phyloP scores from a whole-genome alignment of 2,113 vertebrate genomes.

The Pedionomus torquatus region DNA sequence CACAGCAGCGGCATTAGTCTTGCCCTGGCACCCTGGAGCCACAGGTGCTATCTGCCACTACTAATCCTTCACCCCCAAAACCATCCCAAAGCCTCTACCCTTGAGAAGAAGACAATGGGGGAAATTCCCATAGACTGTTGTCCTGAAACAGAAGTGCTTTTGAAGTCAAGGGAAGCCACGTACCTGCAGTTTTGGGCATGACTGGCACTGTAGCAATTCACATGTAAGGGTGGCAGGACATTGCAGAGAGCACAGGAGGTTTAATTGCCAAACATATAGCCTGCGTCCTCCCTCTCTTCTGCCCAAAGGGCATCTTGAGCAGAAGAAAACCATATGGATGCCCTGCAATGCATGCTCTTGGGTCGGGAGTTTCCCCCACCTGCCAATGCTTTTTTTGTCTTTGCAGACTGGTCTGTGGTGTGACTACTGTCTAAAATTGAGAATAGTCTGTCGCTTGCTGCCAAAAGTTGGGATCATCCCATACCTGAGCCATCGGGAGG shows the following conservation, averaged over 20 bases:
- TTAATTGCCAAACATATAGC: background rate
- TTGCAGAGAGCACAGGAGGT: background rate
- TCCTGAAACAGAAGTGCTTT: background rate
- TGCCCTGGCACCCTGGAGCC: background rate
- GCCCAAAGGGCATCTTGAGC: background rate
- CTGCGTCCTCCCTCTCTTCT: background rate
- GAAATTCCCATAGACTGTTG: background rate
- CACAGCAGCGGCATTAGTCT: background rate
- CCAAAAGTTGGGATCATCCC: background rate
- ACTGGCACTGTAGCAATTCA: background rate
- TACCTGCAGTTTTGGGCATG: background rate
- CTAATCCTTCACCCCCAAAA: background rate
- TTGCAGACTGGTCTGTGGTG: fast-evolving
- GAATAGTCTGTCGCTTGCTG: background rate
- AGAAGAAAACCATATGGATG: background rate
- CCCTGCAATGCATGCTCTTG: background rate
- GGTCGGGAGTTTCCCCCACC: background rate
- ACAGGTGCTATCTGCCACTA: background rate
- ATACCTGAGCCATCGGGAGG: too few relatives aligned
- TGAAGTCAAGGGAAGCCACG: background rate
- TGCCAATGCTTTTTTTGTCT: background rate
- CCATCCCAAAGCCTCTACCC: background rate
- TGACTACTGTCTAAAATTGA: background rate
- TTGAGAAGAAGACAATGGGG: fast-evolving
- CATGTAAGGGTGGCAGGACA: background rate